A percentile compares a stretch with the other conserved stretches of the same genome.
Conservation (phyloP, 2,797 vertebrate species). For the Phoxinus dragarum region DNA sequence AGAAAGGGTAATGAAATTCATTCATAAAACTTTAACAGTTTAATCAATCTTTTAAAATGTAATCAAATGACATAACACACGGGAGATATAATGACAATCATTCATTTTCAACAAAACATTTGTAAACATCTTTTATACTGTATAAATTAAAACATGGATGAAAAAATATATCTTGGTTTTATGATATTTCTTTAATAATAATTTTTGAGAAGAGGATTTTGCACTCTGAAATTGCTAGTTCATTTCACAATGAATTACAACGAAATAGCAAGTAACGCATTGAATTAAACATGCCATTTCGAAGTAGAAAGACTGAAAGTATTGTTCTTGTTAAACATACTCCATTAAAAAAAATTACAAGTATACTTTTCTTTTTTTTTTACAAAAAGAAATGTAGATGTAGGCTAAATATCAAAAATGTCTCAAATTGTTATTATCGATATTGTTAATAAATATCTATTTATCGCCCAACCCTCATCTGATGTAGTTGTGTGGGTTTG, state of each 20-base stretch:
- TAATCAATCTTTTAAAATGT: too few species aligned
- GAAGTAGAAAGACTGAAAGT: neutral
- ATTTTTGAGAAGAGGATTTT: neutral
- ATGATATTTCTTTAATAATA: too few species aligned
- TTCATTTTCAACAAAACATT: too few species aligned
- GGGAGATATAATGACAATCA: too few species aligned
- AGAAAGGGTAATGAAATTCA: too few species aligned
- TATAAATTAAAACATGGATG: too few species aligned
- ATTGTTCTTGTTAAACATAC: neutral
- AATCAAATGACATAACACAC: too few species aligned
- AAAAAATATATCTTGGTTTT: neutral
- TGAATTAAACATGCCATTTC: neutral
- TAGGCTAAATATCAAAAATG: neutral
- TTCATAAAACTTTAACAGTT: too few species aligned
- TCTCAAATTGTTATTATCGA: neutral
- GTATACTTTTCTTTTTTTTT: too few species aligned
- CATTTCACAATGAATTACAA: neutral
- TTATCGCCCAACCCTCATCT: neutral
- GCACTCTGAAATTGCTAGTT: neutral
- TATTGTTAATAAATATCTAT: neutral
- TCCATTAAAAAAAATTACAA: neutral
- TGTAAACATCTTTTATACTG: too few species aligned
- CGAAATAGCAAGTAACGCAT: neutral
- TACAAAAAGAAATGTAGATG: neutral
- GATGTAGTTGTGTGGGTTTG: slow-evolving; percentile 14